A percentile compares a stretch with the other conserved stretches of the same genome.
These are phyloP conservation scores for Dendropsophus ebraccatus DNA, from an alignment of 2,113 vertebrate species.

Conservation along the genomic window DNA sequence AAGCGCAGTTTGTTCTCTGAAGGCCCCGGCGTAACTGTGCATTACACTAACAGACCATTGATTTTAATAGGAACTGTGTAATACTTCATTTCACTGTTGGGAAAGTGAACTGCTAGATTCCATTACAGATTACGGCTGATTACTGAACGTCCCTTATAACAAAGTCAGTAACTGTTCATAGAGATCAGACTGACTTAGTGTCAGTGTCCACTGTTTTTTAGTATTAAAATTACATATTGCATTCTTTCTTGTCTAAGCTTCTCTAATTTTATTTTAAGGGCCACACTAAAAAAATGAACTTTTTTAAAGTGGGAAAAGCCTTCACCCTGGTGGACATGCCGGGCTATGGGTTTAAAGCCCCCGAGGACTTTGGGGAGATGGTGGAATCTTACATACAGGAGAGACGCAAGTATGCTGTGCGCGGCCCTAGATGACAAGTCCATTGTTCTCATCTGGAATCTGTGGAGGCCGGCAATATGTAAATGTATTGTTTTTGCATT, in stretches of 20 bases:
- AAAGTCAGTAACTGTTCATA: too few species aligned
- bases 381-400: constrained; percentile 89
- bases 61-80: background rate
- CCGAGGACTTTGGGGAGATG: constrained; percentile 89
- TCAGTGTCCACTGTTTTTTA: background rate
- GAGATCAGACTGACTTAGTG: background rate
- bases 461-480: too few species aligned
- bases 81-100: too few species aligned
- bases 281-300: constrained; percentile 97
- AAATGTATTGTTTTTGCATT: constrained; percentile 23
- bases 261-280: constrained; percentile 73
- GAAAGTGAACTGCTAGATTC: too few species aligned
- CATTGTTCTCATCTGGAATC: too few species aligned
- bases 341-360: constrained; percentile 89
- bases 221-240: too few species aligned
- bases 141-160: too few species aligned
- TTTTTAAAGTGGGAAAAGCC: constrained; percentile 87
- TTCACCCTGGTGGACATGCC: constrained; percentile 96
- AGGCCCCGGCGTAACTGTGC: too few species aligned
- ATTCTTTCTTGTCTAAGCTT: background rate
- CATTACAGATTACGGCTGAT: too few species aligned
- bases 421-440: background rate
- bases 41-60: background rate
- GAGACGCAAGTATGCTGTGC: constrained; percentile 79
- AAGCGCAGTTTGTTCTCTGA: background rate